Conservation (phyloP, 2,797 vertebrate species). For the Chaunax sp. region DNA sequence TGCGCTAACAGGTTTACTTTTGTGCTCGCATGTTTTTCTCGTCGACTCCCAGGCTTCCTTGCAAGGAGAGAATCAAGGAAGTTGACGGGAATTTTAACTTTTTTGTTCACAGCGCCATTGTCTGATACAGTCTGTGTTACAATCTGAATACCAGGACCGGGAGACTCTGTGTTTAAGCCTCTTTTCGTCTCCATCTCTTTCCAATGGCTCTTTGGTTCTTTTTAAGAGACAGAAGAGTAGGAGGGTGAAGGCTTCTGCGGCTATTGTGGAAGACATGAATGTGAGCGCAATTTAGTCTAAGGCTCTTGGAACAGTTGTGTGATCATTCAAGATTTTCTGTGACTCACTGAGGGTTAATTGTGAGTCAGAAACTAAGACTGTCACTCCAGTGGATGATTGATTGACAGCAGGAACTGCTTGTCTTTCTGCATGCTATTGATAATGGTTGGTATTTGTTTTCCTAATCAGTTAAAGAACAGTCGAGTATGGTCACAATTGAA, state of each 20-base stretch:
- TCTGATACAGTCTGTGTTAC: conserved; percentile 54
- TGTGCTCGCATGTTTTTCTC: conserved; percentile 69
- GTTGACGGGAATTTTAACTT: conserved; percentile 61
- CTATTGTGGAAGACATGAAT: conserved; percentile 57
- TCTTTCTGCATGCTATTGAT: conserved; percentile 13
- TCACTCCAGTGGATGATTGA: conserved; percentile 41
- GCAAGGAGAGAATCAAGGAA: conserved; percentile 57
- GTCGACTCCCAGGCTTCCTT: conserved; percentile 54
- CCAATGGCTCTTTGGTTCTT: conserved; percentile 48
- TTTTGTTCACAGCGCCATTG: conserved; percentile 46
- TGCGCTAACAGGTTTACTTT: conserved; percentile 82
- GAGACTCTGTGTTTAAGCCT: conserved; percentile 50
- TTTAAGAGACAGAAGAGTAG: conserved; percentile 44
- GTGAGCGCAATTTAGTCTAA: conserved; percentile 33
- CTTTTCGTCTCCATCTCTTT: conserved; percentile 57
- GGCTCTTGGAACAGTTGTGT: conserved; percentile 37
- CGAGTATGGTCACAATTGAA: conserved; percentile 7
- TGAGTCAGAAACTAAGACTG: conserved; percentile 50
- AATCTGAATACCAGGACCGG: conserved; percentile 47
- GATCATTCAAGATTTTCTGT: conserved; percentile 42
- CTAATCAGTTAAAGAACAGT: conserved; percentile 21
- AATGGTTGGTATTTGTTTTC: conserved; percentile 22
- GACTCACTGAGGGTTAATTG: conserved; percentile 49
- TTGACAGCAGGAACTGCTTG: conserved; percentile 42
- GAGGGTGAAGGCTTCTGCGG: conserved; percentile 43